Evolutionary conservation across 2,888 invertebrate genomes (phyloP).

Genomic region (Troides aeacus): DNA sequence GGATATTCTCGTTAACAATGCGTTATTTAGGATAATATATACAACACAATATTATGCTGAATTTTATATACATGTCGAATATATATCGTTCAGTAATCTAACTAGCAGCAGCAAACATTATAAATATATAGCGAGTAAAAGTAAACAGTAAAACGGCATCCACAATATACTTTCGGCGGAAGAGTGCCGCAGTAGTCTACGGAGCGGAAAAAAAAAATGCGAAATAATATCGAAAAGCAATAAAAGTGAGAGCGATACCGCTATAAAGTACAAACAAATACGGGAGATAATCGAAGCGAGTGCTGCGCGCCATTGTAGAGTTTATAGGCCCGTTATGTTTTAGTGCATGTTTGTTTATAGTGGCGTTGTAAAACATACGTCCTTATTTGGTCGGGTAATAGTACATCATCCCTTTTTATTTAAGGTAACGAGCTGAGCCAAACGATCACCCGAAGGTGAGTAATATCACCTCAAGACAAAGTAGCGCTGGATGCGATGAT

Average conservation of each 20-base stretch:
- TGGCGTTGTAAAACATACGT: constrained; percentile 35
- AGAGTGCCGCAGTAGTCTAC: constrained; percentile 50
- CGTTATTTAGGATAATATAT: too few relatives aligned
- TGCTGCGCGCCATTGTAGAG: constrained; percentile 68
- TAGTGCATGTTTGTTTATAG: constrained; percentile 62
- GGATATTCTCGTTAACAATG: too few relatives aligned
- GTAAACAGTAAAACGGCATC: constrained; percentile 43
- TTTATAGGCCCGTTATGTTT: constrained; percentile 76
- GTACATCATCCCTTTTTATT: background rate
- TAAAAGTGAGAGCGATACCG: constrained; percentile 66
- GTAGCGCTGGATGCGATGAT: too few relatives aligned
- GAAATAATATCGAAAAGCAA: constrained; percentile 77
- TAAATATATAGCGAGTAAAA: background rate
- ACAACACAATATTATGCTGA: too few relatives aligned
- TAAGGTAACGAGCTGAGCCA: too few relatives aligned
- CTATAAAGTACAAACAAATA: constrained; percentile 76
- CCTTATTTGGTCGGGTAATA: constrained; percentile 22
- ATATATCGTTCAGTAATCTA: background rate
- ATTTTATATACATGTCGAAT: background rate
- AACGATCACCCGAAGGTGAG: background rate
- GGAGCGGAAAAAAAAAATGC: constrained; percentile 65
- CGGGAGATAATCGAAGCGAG: constrained; percentile 72
- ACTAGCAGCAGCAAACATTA: background rate
- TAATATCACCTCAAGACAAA: too few relatives aligned
- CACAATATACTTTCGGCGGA: constrained; percentile 40